Conservation (phyloP, 2,888 invertebrate species). For the Trypoxylon attenuatum region DNA sequence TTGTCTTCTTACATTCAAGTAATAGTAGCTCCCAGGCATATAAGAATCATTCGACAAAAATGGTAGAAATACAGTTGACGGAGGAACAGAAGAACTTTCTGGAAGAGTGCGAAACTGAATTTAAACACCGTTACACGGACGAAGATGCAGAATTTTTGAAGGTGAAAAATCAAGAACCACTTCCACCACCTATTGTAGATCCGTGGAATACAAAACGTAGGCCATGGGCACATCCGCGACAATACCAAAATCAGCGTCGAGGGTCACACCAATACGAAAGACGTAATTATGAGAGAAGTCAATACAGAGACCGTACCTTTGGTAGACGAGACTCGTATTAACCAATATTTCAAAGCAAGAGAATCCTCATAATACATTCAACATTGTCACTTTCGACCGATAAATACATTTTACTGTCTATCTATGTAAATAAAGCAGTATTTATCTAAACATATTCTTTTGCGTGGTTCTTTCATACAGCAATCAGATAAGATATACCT, state of each 20-base stretch:
- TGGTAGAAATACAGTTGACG: constrained; percentile 76
- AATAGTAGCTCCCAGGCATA: constrained; percentile 42
- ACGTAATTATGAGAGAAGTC: constrained; percentile 45
- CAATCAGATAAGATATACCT: too few species aligned
- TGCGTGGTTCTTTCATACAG: too few species aligned
- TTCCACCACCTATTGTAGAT: constrained; percentile 79
- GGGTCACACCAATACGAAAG: constrained; percentile 50
- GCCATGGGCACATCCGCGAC: constrained; percentile 49
- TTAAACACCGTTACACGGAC: constrained; percentile 79
- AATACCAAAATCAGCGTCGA: constrained; percentile 50
- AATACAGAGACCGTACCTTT: constrained; percentile 41
- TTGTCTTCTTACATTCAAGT: too few species aligned
- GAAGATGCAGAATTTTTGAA: constrained; percentile 80
- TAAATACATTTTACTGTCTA: too few species aligned
- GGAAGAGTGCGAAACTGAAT: constrained; percentile 79
- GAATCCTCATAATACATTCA: too few species aligned
- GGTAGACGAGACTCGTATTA: too few species aligned
- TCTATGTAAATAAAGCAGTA: too few species aligned
- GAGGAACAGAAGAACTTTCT: constrained; percentile 79
- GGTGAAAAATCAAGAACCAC: constrained; percentile 72
- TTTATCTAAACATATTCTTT: too few species aligned
- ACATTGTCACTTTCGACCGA: too few species aligned
- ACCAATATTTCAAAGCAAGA: too few species aligned
- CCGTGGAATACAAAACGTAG: constrained; percentile 75
- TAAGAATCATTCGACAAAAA: neutral